These are phyloP conservation scores for Oplegnathus fasciatus DNA, from an alignment of 2,113 vertebrate species.

Conservation along the genomic window DNA sequence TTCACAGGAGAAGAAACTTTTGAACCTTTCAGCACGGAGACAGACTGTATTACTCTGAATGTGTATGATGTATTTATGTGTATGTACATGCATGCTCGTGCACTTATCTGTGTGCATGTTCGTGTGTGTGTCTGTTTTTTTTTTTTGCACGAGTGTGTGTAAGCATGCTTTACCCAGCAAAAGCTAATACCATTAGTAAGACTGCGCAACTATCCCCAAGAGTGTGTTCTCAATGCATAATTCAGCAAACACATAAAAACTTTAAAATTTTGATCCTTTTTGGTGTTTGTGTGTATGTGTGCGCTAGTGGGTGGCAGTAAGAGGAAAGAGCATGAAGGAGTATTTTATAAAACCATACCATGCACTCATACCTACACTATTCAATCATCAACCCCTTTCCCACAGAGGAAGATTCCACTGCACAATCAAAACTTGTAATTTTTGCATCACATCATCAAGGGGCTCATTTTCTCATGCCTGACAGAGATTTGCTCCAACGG, in stretches of 20 bases:
- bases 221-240: constrained; percentile 72
- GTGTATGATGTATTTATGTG: constrained; percentile 18
- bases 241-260: constrained; percentile 71
- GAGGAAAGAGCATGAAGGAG: constrained; percentile 19
- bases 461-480: constrained; percentile 8
- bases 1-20: constrained; percentile 35
- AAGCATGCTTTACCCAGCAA: constrained; percentile 59
- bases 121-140: neutral
- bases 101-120: constrained; percentile 16
- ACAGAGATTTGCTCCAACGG: neutral
- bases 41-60: constrained; percentile 9
- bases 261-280: constrained; percentile 44
- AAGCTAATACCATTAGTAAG: constrained; percentile 63
- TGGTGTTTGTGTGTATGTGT: constrained; percentile 46
- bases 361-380: constrained; percentile 22
- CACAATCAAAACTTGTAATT: constrained; percentile 38
- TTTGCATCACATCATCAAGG: constrained; percentile 27
- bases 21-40: constrained; percentile 29
- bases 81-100: constrained; percentile 1
- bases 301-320: constrained; percentile 27
- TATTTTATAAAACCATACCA: constrained; percentile 38
- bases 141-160: neutral
- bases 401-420: neutral
- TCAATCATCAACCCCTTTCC: constrained; percentile 1
- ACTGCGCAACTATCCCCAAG: constrained; percentile 57